Evolutionary conservation across 2,113 vertebrate species (phyloP).

Genomic region (Neogale vison): DNA sequence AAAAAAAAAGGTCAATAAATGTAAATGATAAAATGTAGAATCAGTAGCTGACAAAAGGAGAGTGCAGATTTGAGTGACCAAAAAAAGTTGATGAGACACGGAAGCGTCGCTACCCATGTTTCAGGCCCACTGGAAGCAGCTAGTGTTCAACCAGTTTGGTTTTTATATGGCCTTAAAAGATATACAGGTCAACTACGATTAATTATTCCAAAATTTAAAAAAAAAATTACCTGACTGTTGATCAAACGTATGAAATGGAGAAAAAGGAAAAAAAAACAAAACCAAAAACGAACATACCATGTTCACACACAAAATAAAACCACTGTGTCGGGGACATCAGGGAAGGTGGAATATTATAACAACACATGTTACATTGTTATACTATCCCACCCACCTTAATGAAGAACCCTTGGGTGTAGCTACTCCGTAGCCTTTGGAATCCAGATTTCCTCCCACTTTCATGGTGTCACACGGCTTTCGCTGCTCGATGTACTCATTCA

Average conservation of each 20-base stretch:
- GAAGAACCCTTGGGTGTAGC: constrained; percentile 99
- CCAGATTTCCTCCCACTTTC: constrained; percentile 99
- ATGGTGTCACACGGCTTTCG: constrained; percentile 99
- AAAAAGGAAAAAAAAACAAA: constrained; percentile 79
- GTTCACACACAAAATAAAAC: constrained; percentile 88
- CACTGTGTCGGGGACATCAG: constrained; percentile 95
- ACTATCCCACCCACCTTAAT: constrained; percentile 99
- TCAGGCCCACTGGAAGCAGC: constrained; percentile 81
- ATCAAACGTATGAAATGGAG: constrained; percentile 86
- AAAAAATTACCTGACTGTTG: constrained; percentile 86
- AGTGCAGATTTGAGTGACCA: constrained; percentile 59
- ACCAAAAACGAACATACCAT: constrained; percentile 86
- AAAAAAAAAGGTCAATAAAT: constrained; percentile 38
- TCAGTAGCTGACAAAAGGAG: constrained; percentile 50
- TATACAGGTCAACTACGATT: constrained; percentile 68
- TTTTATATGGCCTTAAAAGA: constrained; percentile 89
- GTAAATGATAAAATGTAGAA: constrained; percentile 67
- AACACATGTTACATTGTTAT: constrained; percentile 98
- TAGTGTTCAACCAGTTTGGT: constrained; percentile 88
- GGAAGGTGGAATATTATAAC: constrained; percentile 99
- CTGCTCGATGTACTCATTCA: constrained; percentile 99
- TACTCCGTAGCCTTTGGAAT: constrained; percentile 99
- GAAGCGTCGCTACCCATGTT: constrained; percentile 53
- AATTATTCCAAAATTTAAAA: constrained; percentile 76
- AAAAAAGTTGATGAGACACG: constrained; percentile 75